Percentiles rank a stretch among this genome's conserved stretches.
These are phyloP conservation scores for Bicyclus anynana DNA, from an alignment of 1,140 invertebrate genomes.

Conservation along the genomic window DNA sequence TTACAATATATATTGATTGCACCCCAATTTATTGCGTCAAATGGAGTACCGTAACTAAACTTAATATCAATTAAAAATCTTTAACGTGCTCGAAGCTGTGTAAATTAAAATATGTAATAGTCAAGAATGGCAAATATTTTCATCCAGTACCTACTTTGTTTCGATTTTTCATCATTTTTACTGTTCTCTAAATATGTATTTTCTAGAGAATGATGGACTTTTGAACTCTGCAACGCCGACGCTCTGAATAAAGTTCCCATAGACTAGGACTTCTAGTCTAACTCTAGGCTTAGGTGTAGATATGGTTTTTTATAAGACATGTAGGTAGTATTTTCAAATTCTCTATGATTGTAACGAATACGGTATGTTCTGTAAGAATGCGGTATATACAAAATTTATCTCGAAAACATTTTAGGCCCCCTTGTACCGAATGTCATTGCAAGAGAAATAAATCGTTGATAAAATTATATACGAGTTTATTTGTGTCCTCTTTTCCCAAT, in stretches of 20 bases:
- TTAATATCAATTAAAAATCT: neutral
- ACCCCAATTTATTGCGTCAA: no score
- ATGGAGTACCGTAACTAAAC: no score
- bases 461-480: constrained; percentile 22
- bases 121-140: no score
- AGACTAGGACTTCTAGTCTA: constrained; percentile 64
- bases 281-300: constrained; percentile 66
- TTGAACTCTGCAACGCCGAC: constrained; percentile 13
- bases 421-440: constrained; percentile 60
- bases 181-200: neutral
- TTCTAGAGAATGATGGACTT: constrained; percentile 3
- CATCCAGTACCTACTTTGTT: no score
- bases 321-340: constrained; percentile 72
- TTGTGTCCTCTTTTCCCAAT: neutral
- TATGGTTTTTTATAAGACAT: constrained; percentile 69
- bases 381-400: constrained; percentile 61
- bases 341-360: constrained; percentile 53
- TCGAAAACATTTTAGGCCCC: constrained; percentile 55
- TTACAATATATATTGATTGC: no score
- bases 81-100: no score
- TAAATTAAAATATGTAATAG: no score
- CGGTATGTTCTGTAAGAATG: constrained; percentile 45
- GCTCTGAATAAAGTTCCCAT: constrained; percentile 50
- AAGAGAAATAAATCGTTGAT: constrained; percentile 63
- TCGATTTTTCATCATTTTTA: no score